Percentiles rank a stretch among this genome's conserved stretches.
phyloP scores from a whole-genome alignment of 2,797 vertebrate genomes.

The Myotis findleyi region DNA sequence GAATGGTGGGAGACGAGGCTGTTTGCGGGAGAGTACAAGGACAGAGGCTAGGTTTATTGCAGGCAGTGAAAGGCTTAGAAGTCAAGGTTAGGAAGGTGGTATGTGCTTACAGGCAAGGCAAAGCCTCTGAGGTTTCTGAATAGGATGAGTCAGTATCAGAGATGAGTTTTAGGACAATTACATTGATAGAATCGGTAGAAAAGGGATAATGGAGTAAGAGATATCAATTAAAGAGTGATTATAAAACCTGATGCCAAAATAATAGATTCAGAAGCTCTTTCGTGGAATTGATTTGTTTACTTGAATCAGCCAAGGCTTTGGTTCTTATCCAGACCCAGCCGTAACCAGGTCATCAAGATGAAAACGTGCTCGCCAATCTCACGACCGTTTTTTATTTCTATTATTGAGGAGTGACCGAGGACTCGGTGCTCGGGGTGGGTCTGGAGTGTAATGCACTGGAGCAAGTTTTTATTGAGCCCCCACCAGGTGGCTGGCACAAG shows the following conservation, averaged over 20 bases:
- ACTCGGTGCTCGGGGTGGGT: constrained; percentile 44
- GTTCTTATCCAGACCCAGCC: constrained; percentile 34
- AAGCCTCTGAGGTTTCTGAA: not conserved
- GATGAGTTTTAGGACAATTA: not conserved
- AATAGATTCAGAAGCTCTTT: constrained; percentile 45
- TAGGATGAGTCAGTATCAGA: not conserved
- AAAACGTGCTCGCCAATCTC: constrained; percentile 2
- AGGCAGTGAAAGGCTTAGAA: not conserved
- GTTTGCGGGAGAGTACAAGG: not conserved
- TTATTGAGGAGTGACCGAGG: constrained; percentile 64
- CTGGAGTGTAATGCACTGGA: constrained; percentile 57
- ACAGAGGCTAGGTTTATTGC: not conserved
- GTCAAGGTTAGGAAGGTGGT: not conserved
- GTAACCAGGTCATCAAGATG: not conserved
- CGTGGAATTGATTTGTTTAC: constrained; percentile 22
- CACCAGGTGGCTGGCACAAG: constrained; percentile 80
- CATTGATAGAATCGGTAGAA: not conserved
- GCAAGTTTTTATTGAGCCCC: constrained; percentile 72
- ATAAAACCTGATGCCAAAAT: constrained; percentile 20
- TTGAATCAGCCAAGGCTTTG: constrained; percentile 24
- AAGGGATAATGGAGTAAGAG: not conserved
- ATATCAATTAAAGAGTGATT: constrained; percentile 4
- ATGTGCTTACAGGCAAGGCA: not conserved
- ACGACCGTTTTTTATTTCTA: constrained; percentile 55
- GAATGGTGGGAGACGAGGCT: not conserved